Conservation (phyloP, 1,140 invertebrate species). For the Metaphire vulgaris region DNA sequence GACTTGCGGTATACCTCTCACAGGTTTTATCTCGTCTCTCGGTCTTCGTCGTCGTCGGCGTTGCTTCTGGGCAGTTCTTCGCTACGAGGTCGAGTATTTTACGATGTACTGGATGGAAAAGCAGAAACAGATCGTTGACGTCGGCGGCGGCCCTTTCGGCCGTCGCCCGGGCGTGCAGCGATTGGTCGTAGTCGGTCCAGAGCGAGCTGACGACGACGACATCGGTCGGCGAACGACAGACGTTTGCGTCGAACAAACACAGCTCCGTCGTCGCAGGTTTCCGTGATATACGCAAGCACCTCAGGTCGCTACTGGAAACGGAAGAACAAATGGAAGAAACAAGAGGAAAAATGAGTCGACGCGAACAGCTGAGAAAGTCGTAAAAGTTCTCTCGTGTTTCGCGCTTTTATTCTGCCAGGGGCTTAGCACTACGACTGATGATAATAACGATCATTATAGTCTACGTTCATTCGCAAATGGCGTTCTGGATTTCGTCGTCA, state of each 20-base stretch:
- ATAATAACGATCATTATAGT: no score
- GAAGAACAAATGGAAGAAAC: no score
- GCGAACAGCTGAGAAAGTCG: no score
- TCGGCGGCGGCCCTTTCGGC: background rate
- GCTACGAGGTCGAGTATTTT: background rate
- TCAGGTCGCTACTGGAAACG: no score
- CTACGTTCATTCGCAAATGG: no score
- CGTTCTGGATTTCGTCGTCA: no score
- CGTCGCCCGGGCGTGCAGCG: background rate
- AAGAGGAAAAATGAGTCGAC: no score
- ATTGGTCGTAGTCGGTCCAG: background rate
- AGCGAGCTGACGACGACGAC: no score
- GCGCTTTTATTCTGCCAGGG: no score
- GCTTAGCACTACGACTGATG: no score
- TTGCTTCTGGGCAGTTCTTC: background rate
- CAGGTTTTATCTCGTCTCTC: background rate
- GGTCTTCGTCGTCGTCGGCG: background rate
- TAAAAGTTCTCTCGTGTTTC: no score
- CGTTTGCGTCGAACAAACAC: background rate
- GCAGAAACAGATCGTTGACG: background rate
- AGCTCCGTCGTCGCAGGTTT: background rate
- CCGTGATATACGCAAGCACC: background rate
- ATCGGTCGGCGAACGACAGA: background rate
- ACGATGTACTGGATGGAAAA: background rate
- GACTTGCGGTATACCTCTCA: no score